Evolutionary conservation across 2,797 vertebrate species (phyloP), one percentile per base, ranked within the genome.

Genomic region (Artibeus lituratus): DNA sequence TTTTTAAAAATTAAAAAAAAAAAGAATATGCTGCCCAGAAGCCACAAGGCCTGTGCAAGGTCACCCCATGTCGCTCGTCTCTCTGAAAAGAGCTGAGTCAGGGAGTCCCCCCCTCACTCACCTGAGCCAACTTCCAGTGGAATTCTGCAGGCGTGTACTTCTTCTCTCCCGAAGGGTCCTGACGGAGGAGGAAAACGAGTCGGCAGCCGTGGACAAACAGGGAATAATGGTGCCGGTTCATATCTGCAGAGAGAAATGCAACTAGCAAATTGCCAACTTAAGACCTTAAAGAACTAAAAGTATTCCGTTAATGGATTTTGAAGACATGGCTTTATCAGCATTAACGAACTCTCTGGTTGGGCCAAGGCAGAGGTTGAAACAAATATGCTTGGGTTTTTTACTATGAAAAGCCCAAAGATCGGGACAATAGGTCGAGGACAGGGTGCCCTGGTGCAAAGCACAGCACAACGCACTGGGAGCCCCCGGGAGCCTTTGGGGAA

Each of bases 71-170:
- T 3, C 8, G 22, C 3, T 26, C 29, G 1, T 26, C 16, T 29
- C 53, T n/a, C 49, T 22, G 37, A 24, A 32, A 51, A 72, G 39
- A 22, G 5, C 32, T 4, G 0, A 7, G 5, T 5, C 18, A 22
- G 37, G 0, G 18, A 5, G 16, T 7, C 24, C 14, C 44, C 44
- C 5, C 2, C 2, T 10, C 21, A 4, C 94, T 90, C 76, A 96
- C 99, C 98, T 99, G 99, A 59, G 99, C 99, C 0, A 99, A 97
- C 77, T 99, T 99, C 99, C 99, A 99, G 98, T 99, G 99, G 91
- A 99, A 99, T 96, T 99, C 99, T 0, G 99, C 99, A 6, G 99
- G 99, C 96, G 99, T 99, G 98, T 99, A 99, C 21, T 98, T 98
- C 94, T 99, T 99, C 0, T 99, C 99, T 96, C 99, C 99, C 0